Base-by-base conservation (phyloP, 2,113 vertebrate species). In the Hoplias malabaricus region DNA sequence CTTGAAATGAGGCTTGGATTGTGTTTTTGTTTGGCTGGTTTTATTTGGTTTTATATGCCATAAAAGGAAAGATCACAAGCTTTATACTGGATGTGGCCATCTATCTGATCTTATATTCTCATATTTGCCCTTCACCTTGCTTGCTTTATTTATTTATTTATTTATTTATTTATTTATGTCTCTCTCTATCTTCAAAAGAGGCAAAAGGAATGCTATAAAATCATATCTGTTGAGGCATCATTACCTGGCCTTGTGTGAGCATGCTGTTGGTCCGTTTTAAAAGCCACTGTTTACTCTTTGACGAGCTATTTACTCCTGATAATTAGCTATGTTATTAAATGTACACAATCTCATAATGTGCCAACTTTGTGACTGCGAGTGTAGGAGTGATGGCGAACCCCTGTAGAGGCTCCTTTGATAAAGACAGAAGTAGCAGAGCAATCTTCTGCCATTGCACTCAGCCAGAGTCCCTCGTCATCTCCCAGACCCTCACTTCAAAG, bases 401-500 rank as follows among this genome's bases (percentile, higher is more conserved):
- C 89, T 36, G 84, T 62, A 85, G 90, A 92, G 82, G 89, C 92
- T 94, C 90, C 94, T 96, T 93, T 95, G 95, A 96, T 94, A 95
- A 89, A 90, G 89, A 93, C 87, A 92, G 93, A 88, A 94, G 94
- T 84, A 91, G 94, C 87, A 83, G 93, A 91, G 91, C 94, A 93
- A 86, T 94, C 95, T 94, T 94, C 90, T 93, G 94, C 94, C 94
- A 94, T 95, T 94, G 94, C 91, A 91, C 95, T 97, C 95, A 86
- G 87, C 90, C 89, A 65, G 86, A 94, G 93, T 94, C 94, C 93
- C 95, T 94, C 93, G 91, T 94, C 92, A 94, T 93, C 92, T 93
- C 87, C 88, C 92, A 90, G 94, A 92, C 94, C 94, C 93, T 96
- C 91, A 99, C 98, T 98, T 99, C 98, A 99, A 99, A 99, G 97